Base-by-base conservation (phyloP, 2,113 vertebrate genomes). In the Conger conger region DNA sequence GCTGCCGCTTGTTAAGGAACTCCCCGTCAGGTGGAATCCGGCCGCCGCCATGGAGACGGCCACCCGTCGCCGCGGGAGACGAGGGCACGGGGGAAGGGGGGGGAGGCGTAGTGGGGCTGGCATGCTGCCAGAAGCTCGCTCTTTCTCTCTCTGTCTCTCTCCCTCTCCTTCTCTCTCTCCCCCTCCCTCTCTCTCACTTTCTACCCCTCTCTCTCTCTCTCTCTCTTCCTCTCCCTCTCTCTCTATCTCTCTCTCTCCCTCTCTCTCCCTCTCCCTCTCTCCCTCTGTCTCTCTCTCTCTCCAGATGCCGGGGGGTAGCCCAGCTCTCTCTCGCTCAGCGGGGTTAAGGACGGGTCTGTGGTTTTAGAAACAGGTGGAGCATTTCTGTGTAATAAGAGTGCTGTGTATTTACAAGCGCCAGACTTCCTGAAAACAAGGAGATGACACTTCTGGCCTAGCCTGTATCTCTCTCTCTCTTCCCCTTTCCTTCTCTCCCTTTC, bases 1-100 rank as follows among this genome's bases (percentile, higher is more conserved):
- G 96, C 93, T 92, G 85, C 91, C 93, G 94, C 94, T 95, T 93
- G 94, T 94, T 95, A 94, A 94, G 93, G 89, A 93, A 93, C 92
- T 93, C 92, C 45, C 91, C 94, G 93, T 95, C 94, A 95, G 94
- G 92, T 95, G 92, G 93, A 93, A 92, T 95, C 92, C 91, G 90
- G 89, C 92, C 89, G 84, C 88, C 86, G 90, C 88, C 91, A 90
- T 88, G 91, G 88, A 89, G 89, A 88, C 85, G 78, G 76, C 77
- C 79, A 16, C 40, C 88, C 85, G 84, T 92, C 89, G 89, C 90
- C 90, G 88, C 88, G 89, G 88, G 88, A 89, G 86, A 89, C 88
- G 86, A 82, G 86, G 53, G 50, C 45, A 27, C 30, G 1, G 33
- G 80, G 23, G 37, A 27, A 4, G 45, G 8, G 3, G 27, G 63